Percentiles rank a stretch among this genome's conserved stretches.
These are phyloP conservation scores for Eptesicus fuscus DNA, from an alignment of 2,113 vertebrate genomes.

Conservation along the genomic window DNA sequence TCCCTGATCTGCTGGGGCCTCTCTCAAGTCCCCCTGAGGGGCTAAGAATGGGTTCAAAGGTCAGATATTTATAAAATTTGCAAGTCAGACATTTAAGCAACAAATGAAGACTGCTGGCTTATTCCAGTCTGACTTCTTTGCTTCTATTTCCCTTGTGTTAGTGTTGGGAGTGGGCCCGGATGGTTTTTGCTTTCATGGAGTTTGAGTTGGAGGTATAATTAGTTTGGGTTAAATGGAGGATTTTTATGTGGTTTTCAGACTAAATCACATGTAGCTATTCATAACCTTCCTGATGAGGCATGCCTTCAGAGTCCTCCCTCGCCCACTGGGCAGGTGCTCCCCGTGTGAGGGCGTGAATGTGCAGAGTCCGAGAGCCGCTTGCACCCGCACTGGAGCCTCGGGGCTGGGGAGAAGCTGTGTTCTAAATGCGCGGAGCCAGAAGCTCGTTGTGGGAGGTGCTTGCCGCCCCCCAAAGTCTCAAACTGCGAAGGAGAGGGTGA, in stretches of 20 bases:
- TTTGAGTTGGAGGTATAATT: not conserved
- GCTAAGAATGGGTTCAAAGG: not conserved
- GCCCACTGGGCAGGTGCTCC: not conserved
- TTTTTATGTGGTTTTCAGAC: not conserved
- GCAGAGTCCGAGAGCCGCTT: not conserved
- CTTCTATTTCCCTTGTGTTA: not conserved
- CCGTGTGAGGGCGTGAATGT: not conserved
- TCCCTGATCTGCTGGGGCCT: not conserved
- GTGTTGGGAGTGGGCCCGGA: not conserved
- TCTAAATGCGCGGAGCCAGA: not conserved
- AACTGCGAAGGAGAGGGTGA: not conserved
- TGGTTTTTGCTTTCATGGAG: not conserved
- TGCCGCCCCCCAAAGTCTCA: not conserved
- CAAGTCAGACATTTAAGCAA: not conserved
- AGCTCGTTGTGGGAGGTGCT: not conserved
- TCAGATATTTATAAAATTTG: not conserved
- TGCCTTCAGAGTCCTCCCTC: not conserved
- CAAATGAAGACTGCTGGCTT: not conserved
- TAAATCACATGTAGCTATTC: slow-evolving; percentile 19
- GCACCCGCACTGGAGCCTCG: not conserved
- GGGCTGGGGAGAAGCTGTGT: not conserved
- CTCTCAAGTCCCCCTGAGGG: not conserved
- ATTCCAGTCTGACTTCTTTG: not conserved
- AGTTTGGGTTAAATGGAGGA: not conserved
- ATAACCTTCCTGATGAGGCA: not conserved